Percentiles rank a stretch among this genome's conserved stretches.
These are phyloP conservation scores for Urocitellus parryii DNA, from an alignment of 2,113 vertebrate species.

Conservation along the genomic window DNA sequence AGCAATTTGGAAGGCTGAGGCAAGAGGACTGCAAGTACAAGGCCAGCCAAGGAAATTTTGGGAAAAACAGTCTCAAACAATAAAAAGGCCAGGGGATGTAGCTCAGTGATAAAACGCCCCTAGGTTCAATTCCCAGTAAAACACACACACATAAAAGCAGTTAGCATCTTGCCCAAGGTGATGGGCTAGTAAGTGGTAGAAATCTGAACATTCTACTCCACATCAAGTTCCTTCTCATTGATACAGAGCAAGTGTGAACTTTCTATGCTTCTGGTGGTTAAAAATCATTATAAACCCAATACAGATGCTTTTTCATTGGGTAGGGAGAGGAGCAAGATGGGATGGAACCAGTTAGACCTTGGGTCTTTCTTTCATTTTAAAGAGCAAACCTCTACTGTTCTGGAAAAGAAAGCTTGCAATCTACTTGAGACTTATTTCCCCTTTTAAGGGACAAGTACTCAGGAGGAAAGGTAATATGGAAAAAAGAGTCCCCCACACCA, in stretches of 20 bases:
- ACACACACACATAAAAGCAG: too few species aligned
- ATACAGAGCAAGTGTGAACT: not conserved
- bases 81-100: too few species aligned
- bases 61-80: too few species aligned
- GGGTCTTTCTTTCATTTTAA: not conserved
- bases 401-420: not conserved
- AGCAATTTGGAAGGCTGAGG: too few species aligned
- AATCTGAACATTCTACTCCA: not conserved
- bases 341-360: not conserved
- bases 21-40: too few species aligned
- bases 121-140: too few species aligned
- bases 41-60: too few species aligned
- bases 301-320: not conserved
- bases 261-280: not conserved
- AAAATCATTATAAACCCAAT: constrained; percentile 20
- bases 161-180: not conserved
- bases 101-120: too few species aligned
- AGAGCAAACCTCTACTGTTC: not conserved
- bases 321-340: not conserved
- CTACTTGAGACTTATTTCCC: constrained; percentile 11
- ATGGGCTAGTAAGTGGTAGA: not conserved
- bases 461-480: not conserved
- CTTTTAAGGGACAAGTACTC: constrained; percentile 13
- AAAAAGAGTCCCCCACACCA: not conserved
- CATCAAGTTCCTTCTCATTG: not conserved